Evolutionary conservation across 2,888 invertebrate species (phyloP).

Genomic region (Sipha maydis): DNA sequence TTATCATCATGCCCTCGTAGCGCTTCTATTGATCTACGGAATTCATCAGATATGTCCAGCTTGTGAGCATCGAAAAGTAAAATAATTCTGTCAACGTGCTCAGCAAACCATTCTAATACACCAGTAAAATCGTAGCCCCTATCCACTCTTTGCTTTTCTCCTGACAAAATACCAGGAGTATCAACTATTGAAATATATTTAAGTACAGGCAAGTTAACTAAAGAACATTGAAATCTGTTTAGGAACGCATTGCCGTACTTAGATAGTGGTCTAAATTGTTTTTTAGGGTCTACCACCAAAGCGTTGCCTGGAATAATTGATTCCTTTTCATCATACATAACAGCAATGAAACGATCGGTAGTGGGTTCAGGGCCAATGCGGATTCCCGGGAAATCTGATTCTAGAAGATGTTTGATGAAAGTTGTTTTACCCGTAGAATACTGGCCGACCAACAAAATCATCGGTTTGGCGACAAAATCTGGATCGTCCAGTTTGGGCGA

Average conservation of each 20-base stretch:
- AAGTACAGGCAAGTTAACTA: conserved; percentile 72
- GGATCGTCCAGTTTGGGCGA: conserved; percentile 72
- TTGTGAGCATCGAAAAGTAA: conserved; percentile 77
- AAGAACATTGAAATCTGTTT: conserved; percentile 75
- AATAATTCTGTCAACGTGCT: conserved; percentile 75
- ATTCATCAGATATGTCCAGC: conserved; percentile 77
- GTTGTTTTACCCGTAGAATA: conserved; percentile 75
- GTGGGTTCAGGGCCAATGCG: conserved; percentile 76
- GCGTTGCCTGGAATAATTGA: conserved; percentile 75
- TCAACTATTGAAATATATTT: conserved; percentile 74
- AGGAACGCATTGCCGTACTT: conserved; percentile 76
- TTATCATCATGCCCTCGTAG: conserved; percentile 73
- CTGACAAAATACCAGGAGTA: conserved; percentile 73
- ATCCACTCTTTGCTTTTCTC: conserved; percentile 75
- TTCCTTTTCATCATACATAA: conserved; percentile 71
- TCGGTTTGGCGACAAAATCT: conserved; percentile 76
- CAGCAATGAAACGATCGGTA: conserved; percentile 75
- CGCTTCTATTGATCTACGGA: conserved; percentile 74
- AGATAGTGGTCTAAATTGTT: conserved; percentile 73
- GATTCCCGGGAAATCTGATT: conserved; percentile 74
- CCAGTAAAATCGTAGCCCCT: conserved; percentile 75
- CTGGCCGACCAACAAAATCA: conserved; percentile 75
- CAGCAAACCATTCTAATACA: conserved; percentile 77
- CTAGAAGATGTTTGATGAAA: conserved; percentile 71
- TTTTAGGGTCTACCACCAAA: conserved; percentile 74